phyloP scores from a whole-genome alignment of 2,888 invertebrate species.

The Leptinotarsa tumamoca region DNA sequence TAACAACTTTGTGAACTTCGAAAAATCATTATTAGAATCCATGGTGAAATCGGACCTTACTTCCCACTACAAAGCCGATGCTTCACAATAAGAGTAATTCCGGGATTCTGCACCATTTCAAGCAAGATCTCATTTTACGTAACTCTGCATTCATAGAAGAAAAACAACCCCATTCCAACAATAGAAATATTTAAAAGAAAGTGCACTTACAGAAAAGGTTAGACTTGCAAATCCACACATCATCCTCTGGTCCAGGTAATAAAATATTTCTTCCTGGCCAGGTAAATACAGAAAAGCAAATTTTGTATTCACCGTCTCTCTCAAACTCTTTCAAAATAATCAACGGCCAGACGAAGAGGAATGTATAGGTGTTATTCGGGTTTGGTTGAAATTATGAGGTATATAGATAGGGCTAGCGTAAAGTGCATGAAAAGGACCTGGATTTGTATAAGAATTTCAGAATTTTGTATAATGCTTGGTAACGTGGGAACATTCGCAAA shows the following conservation, averaged over 20 bases:
- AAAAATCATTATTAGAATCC: not conserved
- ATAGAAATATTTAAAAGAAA: slow-evolving; percentile 44
- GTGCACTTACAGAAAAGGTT: slow-evolving; percentile 50
- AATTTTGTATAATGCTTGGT: slow-evolving; percentile 45
- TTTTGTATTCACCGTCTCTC: slow-evolving; percentile 21
- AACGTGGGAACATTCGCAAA: slow-evolving; percentile 51
- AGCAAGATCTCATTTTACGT: slow-evolving; percentile 42
- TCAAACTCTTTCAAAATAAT: slow-evolving; percentile 25
- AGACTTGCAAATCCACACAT: slow-evolving; percentile 53
- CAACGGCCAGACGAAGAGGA: slow-evolving; percentile 25
- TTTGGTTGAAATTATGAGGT: slow-evolving; percentile 39
- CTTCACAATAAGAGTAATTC: slow-evolving; percentile 8
- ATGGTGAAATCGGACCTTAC: slow-evolving; percentile 1
- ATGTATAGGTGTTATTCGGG: slow-evolving; percentile 33
- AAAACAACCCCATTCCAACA: slow-evolving; percentile 43
- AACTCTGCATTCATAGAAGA: slow-evolving; percentile 39
- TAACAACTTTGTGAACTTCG: not conserved
- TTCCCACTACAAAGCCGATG: slow-evolving; percentile 16
- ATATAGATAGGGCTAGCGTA: slow-evolving; percentile 33
- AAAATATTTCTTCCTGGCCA: slow-evolving; percentile 38
- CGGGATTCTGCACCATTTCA: slow-evolving; percentile 27
- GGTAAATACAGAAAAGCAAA: slow-evolving; percentile 36
- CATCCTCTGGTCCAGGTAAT: slow-evolving; percentile 39
- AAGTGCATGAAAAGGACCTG: slow-evolving; percentile 33
- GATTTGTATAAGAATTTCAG: slow-evolving; percentile 50